Evolutionary conservation across 2,113 vertebrate species (phyloP).

Genomic region (Elephas maximus): DNA sequence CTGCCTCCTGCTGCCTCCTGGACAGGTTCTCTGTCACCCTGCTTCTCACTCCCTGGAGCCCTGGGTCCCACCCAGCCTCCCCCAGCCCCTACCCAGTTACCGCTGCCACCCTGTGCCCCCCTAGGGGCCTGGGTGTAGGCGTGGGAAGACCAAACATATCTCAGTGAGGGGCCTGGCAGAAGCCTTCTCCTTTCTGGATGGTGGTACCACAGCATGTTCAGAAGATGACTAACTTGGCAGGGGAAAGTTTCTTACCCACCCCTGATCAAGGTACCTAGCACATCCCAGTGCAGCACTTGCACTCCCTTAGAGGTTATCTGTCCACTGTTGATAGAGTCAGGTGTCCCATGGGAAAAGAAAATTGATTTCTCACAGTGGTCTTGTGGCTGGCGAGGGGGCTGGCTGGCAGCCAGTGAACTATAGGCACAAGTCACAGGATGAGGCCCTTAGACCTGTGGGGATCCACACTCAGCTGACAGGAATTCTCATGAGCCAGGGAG

Average conservation of each 20-base stretch:
- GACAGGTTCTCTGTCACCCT: neutral
- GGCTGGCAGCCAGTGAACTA: neutral
- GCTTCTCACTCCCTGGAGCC: neutral
- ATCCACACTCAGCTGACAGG: neutral
- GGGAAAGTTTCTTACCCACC: neutral
- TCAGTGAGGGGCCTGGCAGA: neutral
- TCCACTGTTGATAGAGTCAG: neutral
- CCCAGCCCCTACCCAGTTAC: neutral
- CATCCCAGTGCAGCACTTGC: neutral
- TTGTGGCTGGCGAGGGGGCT: neutral
- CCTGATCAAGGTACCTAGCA: neutral
- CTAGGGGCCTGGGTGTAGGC: neutral
- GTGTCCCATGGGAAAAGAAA: neutral
- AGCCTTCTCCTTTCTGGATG: neutral
- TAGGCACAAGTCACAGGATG: neutral
- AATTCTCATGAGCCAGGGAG: neutral
- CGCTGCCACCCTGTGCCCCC: neutral
- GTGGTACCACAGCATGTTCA: neutral
- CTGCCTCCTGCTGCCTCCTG: neutral
- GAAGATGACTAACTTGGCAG: neutral
- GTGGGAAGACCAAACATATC: neutral
- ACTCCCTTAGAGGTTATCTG: neutral
- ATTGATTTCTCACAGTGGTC: neutral
- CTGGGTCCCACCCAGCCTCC: neutral
- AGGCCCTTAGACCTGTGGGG: neutral